Evolutionary conservation across 2,888 invertebrate species (phyloP), one percentile per base, ranked within the genome.

Genomic region (Zhengitettix transpicula): DNA sequence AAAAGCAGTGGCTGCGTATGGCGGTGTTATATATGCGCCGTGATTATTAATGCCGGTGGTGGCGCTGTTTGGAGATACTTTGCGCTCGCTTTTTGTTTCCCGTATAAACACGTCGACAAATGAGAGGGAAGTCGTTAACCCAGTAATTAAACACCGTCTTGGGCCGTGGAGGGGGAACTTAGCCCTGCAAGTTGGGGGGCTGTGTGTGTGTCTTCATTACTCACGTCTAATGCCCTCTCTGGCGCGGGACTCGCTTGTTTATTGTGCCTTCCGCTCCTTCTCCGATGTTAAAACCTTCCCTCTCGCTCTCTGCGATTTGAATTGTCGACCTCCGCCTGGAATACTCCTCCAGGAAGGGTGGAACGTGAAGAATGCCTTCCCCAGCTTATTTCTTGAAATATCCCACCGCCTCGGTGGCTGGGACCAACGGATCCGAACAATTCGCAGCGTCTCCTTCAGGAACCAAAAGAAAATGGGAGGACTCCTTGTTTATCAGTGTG

Each of bases 81-180:
- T 47, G 47, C 47, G 47, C 47, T 47, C 47, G 47, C 47, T 47
- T 47, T 47, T 47, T 47, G 47, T 47, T 47, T 47, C 47, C 47
- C 47, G 57, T 51, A 40, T 57, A 52, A 40, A 57, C 40, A 54
- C 54, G 53, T 58, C 60, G 60, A 60, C 60, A 60, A 60, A 60
- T 60, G 60, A 53, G 57, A 57, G 60, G 47, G 60, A 60, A 60
- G 60, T 60, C 57, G 57, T 60, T 60, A 60, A 57, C 57, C 57
- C 57, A 54, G 60, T 60, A 60, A 60, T 60, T 60, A 60, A 57
- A 57, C 57, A 60, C 57, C 47, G 47, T 47, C 47, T 47, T 47
- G 47, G 47, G 47, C 14, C 47, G 14, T n/a, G 47, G n/a, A n/a
- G 47, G 47, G 47, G 47, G n/a, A 47, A 47, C 47, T 47, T 47